These are phyloP conservation scores for Oryctolagus cuniculus DNA, from an alignment of 2,113 vertebrate genomes.

Conservation along the genomic window mOryCun1.1 NC_091435.1:38856001-38856500, in stretches of 20 bases:
- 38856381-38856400: constrained; percentile 86
- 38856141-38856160: constrained; percentile 53
- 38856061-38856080: constrained; percentile 13
- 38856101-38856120: constrained; percentile 62
- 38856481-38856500: constrained; percentile 73
- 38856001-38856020: not conserved
- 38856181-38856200: constrained; percentile 78
- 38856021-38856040: not conserved
- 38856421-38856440: constrained; percentile 78
- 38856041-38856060: not conserved
- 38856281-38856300: constrained; percentile 89
- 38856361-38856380: constrained; percentile 81
- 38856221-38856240: constrained; percentile 83
- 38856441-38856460: constrained; percentile 73
- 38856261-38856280: constrained; percentile 85
- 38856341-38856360: constrained; percentile 86
- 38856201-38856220: constrained; percentile 77
- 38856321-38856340: constrained; percentile 84
- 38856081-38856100: constrained; percentile 25
- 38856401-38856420: constrained; percentile 77
- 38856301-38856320: constrained; percentile 86
- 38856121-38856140: constrained; percentile 48
- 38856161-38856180: constrained; percentile 60
- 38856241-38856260: constrained; percentile 83
- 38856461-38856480: constrained; percentile 79